phyloP scores from a whole-genome alignment of 2,888 invertebrate genomes.

The Trypoxylon attenuatum region DNA sequence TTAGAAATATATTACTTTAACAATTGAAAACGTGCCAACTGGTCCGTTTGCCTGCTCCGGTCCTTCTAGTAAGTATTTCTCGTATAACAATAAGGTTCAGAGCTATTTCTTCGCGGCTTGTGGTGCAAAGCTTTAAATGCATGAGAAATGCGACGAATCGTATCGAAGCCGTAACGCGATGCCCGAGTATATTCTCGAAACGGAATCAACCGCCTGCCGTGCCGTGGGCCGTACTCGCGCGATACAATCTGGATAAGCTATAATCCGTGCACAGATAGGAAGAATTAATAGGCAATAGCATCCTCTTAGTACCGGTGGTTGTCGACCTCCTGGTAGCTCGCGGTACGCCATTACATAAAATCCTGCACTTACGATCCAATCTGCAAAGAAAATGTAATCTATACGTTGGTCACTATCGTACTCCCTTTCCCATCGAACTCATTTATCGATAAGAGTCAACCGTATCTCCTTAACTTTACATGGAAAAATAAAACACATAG shows the following conservation, averaged over 20 bases:
- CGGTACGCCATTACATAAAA: slow-evolving; percentile 21
- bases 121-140: too few species aligned
- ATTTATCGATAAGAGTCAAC: slow-evolving; percentile 51
- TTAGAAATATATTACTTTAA: too few species aligned
- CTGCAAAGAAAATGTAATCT: slow-evolving; percentile 28
- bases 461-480: slow-evolving; percentile 40
- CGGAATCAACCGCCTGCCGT: not conserved
- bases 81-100: too few species aligned
- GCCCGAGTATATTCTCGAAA: not conserved
- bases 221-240: not conserved
- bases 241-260: slow-evolving; percentile 9
- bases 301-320: slow-evolving; percentile 44
- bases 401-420: slow-evolving; percentile 5
- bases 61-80: too few species aligned
- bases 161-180: not conserved
- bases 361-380: slow-evolving; percentile 15
- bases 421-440: slow-evolving; percentile 45
- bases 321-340: slow-evolving; percentile 17
- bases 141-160: too few species aligned
- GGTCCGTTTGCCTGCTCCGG: too few species aligned
- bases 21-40: too few species aligned
- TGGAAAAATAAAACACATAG: not conserved
- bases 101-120: too few species aligned
- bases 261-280: slow-evolving; percentile 8
- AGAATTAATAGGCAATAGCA: slow-evolving; percentile 45